Percentiles rank a stretch among this genome's conserved stretches.
Conservation (phyloP, 64 coral and sea anemone genomes). For the Orbicella faveolata region DNA sequence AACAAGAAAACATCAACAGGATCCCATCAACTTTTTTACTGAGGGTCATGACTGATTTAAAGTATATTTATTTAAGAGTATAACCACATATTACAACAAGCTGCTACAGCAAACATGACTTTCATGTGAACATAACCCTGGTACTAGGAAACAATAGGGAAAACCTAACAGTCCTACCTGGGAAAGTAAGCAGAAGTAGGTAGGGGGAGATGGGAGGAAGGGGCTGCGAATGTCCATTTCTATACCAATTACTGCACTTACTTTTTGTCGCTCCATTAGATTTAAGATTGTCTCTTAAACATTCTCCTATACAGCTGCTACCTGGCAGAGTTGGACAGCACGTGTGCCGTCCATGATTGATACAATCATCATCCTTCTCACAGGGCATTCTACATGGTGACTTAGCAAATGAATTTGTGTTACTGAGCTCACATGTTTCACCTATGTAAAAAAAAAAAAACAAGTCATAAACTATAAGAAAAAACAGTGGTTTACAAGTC, state of each 20-base stretch:
- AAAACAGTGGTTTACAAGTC: too few relatives aligned
- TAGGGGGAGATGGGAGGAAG: too few relatives aligned
- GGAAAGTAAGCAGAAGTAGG: too few relatives aligned
- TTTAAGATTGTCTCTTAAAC: background rate
- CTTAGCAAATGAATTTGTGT: background rate
- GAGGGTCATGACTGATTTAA: background rate
- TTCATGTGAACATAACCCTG: too few relatives aligned
- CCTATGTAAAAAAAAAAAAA: background rate
- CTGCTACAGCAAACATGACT: too few relatives aligned
- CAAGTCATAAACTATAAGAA: too few relatives aligned
- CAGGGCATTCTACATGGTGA: slow-evolving; percentile 43
- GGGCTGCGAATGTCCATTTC: too few relatives aligned
- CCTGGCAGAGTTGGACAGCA: slow-evolving; percentile 43
- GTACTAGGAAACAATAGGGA: too few relatives aligned
- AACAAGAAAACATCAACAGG: background rate
- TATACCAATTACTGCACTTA: background rate
- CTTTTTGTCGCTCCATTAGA: background rate
- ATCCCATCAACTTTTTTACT: background rate
- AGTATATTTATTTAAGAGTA: too few relatives aligned
- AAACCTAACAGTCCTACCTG: too few relatives aligned
- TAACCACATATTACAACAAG: too few relatives aligned
- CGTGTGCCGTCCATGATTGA: slow-evolving; percentile 16
- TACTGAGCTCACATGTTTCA: background rate
- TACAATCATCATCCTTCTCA: slow-evolving; percentile 40
- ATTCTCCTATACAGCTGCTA: slow-evolving; percentile 27